Evolutionary conservation across 2,113 vertebrate genomes (phyloP).

Genomic region (Beaufortia kweichowensis): DNA sequence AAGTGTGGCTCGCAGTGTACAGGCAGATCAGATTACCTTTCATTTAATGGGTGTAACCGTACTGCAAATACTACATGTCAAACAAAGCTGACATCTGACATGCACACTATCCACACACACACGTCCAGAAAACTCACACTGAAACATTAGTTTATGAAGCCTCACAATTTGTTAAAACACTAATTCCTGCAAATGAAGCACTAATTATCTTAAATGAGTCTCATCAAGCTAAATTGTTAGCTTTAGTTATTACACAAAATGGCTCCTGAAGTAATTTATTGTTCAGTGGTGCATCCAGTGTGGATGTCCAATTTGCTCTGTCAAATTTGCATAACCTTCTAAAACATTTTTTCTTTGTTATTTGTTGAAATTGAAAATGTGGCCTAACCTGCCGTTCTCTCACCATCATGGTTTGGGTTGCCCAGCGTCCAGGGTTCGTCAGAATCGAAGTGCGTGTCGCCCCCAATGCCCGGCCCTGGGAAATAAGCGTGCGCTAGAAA

Average conservation of each 20-base stretch:
- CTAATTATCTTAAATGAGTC: neutral
- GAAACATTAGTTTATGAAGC: neutral
- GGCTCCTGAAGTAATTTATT: neutral
- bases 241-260: neutral
- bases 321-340: neutral
- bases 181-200: conserved; percentile 11
- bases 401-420: conserved; percentile 96
- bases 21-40: conserved; percentile 56
- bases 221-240: neutral
- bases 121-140: neutral
- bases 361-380: conserved; percentile 45
- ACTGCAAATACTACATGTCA: conserved; percentile 20
- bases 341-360: neutral
- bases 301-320: neutral
- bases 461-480: conserved; percentile 95
- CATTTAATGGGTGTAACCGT: conserved; percentile 46
- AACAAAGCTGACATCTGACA: conserved; percentile 23
- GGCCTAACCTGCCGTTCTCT: conserved; percentile 64
- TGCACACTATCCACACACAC: neutral
- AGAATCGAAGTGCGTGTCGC: conserved; percentile 97
- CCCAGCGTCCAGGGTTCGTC: conserved; percentile 98
- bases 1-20: conserved; percentile 49
- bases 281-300: neutral
- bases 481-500: conserved; percentile 98
- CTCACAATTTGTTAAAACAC: conserved; percentile 11